Evolutionary conservation across 2,888 invertebrate genomes (phyloP).

Genomic region (Helleia helle): DNA sequence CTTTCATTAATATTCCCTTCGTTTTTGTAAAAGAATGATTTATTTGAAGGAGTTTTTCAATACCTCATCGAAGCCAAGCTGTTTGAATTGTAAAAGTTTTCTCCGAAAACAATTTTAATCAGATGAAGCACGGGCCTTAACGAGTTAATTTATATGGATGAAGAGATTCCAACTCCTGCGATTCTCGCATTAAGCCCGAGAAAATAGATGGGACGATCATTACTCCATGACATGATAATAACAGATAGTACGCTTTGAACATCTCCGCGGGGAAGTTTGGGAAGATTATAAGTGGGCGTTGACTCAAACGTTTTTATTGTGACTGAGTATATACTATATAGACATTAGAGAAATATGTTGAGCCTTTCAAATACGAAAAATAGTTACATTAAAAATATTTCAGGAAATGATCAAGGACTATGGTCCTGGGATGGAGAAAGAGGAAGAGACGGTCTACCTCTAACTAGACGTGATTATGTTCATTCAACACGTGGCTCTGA

Average conservation of each 20-base stretch:
- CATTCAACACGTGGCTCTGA: too few species aligned
- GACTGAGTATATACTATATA: too few species aligned
- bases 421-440: too few species aligned
- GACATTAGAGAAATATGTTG: too few species aligned
- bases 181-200: conserved; percentile 4
- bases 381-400: too few species aligned
- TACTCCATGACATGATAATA: conserved; percentile 5
- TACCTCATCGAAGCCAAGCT: background rate
- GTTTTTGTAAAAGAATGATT: conserved; percentile 12
- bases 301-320: background rate
- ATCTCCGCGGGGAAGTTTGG: conserved; percentile 1
- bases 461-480: too few species aligned
- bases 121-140: conserved; percentile 2
- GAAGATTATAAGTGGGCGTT: background rate
- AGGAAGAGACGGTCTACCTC: too few species aligned
- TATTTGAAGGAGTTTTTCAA: conserved; percentile 2
- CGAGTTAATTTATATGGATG: conserved; percentile 8
- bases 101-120: conserved; percentile 5
- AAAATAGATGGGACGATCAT: conserved; percentile 3
- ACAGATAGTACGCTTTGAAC: background rate
- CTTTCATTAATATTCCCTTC: conserved; percentile 7
- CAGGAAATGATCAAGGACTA: too few species aligned
- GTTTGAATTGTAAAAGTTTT: conserved; percentile 7
- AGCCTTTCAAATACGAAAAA: too few species aligned
- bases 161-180: conserved; percentile 7